Percentiles rank a stretch among this genome's conserved stretches.
phyloP scores from a whole-genome alignment of 1,140 invertebrate species.

The Zaprionus lachaisei region DNA sequence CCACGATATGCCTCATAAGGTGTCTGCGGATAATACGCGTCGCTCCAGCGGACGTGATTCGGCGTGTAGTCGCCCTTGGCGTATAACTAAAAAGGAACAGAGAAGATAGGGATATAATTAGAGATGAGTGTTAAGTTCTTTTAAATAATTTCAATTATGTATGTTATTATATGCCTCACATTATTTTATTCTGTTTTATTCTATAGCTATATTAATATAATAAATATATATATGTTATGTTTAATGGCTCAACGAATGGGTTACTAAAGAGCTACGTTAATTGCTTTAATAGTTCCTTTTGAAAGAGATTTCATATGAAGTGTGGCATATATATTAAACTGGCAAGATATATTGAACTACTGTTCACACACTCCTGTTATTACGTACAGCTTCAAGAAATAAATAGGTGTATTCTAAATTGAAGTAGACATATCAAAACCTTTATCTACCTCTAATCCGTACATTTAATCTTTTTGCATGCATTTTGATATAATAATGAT shows the following conservation, averaged over 20 bases:
- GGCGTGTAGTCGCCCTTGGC: conserved; percentile 84
- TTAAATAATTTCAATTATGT: neutral
- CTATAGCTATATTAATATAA: neutral
- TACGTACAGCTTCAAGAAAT: too few relatives aligned
- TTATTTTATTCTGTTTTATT: neutral
- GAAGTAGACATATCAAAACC: too few relatives aligned
- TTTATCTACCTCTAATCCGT: too few relatives aligned
- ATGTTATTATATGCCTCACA: neutral
- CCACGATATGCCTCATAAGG: conserved; percentile 83
- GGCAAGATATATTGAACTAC: too few relatives aligned
- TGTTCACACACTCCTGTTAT: too few relatives aligned
- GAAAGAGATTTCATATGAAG: neutral
- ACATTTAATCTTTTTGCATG: too few relatives aligned
- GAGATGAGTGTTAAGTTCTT: neutral
- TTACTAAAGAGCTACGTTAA: neutral
- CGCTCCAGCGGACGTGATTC: conserved; percentile 83
- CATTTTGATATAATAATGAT: too few relatives aligned
- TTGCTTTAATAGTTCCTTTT: neutral
- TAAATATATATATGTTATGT: neutral
- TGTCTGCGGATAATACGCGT: conserved; percentile 82
- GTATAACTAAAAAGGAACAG: conserved; percentile 62
- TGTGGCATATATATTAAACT: too few relatives aligned
- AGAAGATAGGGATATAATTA: neutral
- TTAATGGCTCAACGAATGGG: neutral
- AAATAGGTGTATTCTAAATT: too few relatives aligned